Evolutionary conservation across 1,140 invertebrate genomes (phyloP).

Genomic region (Drosophila nebulosa): DNA sequence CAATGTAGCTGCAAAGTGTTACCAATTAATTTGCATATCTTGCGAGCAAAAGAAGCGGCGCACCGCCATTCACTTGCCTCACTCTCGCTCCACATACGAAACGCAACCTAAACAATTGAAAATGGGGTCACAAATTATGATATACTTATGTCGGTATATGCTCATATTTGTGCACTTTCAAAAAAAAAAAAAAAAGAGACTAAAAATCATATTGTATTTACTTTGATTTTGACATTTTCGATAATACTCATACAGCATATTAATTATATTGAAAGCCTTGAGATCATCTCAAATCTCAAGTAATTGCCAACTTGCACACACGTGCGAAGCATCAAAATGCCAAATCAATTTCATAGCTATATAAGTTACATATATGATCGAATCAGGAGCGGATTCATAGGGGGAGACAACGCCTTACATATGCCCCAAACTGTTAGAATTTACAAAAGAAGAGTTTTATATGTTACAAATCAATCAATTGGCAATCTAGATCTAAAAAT

Average conservation of each 20-base stretch:
- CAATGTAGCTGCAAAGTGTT: slow-evolving; percentile 60
- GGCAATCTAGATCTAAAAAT: too few relatives aligned
- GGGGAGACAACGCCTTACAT: too few relatives aligned
- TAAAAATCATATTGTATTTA: slow-evolving; percentile 8
- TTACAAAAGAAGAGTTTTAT: too few relatives aligned
- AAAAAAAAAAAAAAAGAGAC: slow-evolving; percentile 23
- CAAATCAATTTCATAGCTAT: slow-evolving; percentile 50
- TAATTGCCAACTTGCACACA: slow-evolving; percentile 36
- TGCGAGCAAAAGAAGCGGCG: slow-evolving; percentile 32
- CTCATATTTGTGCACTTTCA: slow-evolving; percentile 42
- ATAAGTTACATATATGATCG: slow-evolving; percentile 22
- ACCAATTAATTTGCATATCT: slow-evolving; percentile 76
- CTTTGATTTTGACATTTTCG: slow-evolving; percentile 41
- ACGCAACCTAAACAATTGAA: slow-evolving; percentile 7
- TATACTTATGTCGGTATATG: too few relatives aligned
- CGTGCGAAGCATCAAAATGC: slow-evolving; percentile 55
- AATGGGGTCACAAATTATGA: slow-evolving; percentile 66
- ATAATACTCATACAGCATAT: slow-evolving; percentile 41
- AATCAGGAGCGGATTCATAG: not conserved
- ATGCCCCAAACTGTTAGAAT: too few relatives aligned
- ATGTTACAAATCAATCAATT: too few relatives aligned
- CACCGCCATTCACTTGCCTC: slow-evolving; percentile 59
- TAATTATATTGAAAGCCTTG: slow-evolving; percentile 47
- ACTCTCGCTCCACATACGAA: not conserved
- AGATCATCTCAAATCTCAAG: slow-evolving; percentile 18